Conservation (phyloP, 2,113 vertebrate species). For the Isurus oxyrinchus region DNA sequence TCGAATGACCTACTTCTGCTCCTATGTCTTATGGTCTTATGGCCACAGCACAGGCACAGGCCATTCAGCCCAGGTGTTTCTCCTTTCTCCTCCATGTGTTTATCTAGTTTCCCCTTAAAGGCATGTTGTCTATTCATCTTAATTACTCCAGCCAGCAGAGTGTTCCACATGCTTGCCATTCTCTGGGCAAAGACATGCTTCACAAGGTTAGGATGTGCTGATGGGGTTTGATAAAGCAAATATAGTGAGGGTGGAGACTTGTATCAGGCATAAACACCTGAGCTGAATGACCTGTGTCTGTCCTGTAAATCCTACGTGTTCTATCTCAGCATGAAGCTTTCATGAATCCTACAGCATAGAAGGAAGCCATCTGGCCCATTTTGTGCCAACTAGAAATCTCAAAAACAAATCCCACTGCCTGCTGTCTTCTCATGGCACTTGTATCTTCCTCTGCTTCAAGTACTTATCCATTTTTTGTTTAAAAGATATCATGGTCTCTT, state of each 20-base stretch:
- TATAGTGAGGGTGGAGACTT: neutral
- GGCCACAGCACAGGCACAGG: too few species aligned
- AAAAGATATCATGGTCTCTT: neutral
- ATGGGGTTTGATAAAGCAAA: neutral
- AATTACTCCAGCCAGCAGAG: too few species aligned
- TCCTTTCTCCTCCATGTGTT: too few species aligned
- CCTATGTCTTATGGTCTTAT: too few species aligned
- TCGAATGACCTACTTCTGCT: too few species aligned
- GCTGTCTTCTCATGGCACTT: neutral
- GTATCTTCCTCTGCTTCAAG: neutral
- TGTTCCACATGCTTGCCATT: too few species aligned
- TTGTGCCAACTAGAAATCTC: neutral
- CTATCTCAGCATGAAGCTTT: neutral
- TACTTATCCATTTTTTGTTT: neutral
- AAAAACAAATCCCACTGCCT: neutral
- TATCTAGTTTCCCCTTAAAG: too few species aligned
- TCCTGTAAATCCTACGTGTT: neutral
- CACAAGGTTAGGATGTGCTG: too few species aligned
- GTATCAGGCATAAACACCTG: neutral
- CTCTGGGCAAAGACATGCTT: too few species aligned
- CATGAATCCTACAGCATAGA: neutral
- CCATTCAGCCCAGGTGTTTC: too few species aligned
- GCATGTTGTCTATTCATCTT: too few species aligned
- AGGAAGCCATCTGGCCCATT: neutral
- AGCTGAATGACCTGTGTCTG: neutral